Base-by-base conservation (phyloP, 2,797 vertebrate species). In the Sciurus carolinensis region DNA sequence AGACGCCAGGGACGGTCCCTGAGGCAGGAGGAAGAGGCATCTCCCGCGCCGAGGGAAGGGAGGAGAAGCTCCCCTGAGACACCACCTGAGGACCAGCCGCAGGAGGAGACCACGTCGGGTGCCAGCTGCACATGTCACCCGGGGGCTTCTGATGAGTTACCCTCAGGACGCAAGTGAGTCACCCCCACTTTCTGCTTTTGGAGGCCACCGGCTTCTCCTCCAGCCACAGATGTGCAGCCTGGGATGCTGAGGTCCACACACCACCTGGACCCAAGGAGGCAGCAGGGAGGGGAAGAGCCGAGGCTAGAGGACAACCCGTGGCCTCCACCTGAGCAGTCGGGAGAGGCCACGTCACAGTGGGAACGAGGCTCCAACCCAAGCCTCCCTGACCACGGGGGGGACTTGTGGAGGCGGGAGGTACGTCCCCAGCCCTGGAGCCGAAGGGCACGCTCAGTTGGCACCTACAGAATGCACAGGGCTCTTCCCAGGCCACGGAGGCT, bases 401-500 rank as follows among this genome's bases (percentile, higher is more conserved):
- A 76, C 42, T 22, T 77, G 52, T 73, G 17, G 26, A 14, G 36
- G 13, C 2, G 6, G 36, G 28, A 18, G 57, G 20, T 36, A 87
- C 0, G 6, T 72, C 59, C 30, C 33, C 1, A 28, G 33, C 36
- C 36, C 44, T 66, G 3, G 17, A 44, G 18, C 4, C 10, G 26
- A 73, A 83, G 64, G 71, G 62, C 75, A 44, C 24, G 36, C 4
- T 0, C 7, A 39, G 77, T 30, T 14, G 7, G 64, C 39, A 47
- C 5, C 26, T 0, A 14, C 0, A 0, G 64, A 59, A 30, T 11
- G 39, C 75, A 20, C 2, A 0, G 15, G 5, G 2, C 9, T 44
- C 52, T 54, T 62, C 59, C 59, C 28, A 7, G 47, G n/a, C 47
- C 84, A 62, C 75, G 44, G 44, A 47, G 44, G 44, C 77, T 44